Base-by-base conservation (phyloP, 2,797 vertebrate species). In the Leuciscus waleckii region DNA sequence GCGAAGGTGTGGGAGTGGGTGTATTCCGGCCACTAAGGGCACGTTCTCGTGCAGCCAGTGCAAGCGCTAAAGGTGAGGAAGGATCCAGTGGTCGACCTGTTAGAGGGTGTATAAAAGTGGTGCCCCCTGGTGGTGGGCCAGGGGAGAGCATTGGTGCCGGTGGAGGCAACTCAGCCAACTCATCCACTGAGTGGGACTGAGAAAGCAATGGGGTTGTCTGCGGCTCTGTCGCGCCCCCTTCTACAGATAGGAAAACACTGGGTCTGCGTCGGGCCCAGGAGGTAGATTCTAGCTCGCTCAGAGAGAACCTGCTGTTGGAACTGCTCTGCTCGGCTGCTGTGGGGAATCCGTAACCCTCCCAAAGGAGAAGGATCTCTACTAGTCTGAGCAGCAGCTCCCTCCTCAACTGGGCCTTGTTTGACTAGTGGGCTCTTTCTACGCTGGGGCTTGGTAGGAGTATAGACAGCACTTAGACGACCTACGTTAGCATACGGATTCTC, bases 401-500 rank as follows among this genome's bases (percentile, higher is more conserved):
- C 98, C 92, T 99, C 98, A 81, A 99, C 98, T 87, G 98, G 98
- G 74, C 98, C 94, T 93, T 99, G 98, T 92, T 99, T 99, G 61
- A 99, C 95, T 84, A 99, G 92, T 0, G 98, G 98, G 9, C 97
- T 98, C 94, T 99, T 99, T 91, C 98, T 97, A 91, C 98, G 95
- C 93, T 99, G 98, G 0, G 98, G 98, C 91, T 99, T 99, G 89
- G 96, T 93, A 54, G 98, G 98, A 0, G 98, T 94, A 7, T 96
- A 97, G 29, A 97, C 95, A n/a, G 96, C 94, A 1, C 95, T 96
- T 90, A 97, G 95, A 77, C 95, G 95, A 39, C 98, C 98, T 91
- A 99, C 96, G 41, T 99, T 99, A 92, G 98, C 98, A 1, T 99
- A 99, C 0, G 98, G 98, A 92, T 99, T 99, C 92, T 99, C 98